Evolutionary conservation across 2,888 invertebrate genomes (phyloP).

Genomic region (Scelioninae gen. 1): DNA sequence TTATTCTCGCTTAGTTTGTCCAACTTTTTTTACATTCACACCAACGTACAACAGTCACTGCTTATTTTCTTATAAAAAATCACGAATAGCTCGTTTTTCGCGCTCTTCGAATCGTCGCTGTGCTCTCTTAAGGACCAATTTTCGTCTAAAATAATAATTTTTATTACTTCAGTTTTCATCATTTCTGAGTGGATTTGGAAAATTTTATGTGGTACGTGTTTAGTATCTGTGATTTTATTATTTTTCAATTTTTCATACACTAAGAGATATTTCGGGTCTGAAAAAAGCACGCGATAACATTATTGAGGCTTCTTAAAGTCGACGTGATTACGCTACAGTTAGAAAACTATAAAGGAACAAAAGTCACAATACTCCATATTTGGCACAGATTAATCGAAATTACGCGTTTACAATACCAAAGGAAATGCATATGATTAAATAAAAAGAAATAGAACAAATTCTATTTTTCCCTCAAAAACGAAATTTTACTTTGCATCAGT

Average conservation of each 20-base stretch:
- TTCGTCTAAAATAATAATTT: background rate
- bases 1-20: background rate
- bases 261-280: conserved; percentile 5
- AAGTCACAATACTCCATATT: conserved; percentile 82
- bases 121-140: conserved; percentile 38
- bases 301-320: conserved; percentile 55
- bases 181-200: no score
- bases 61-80: conserved; percentile 59
- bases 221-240: background rate
- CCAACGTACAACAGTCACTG: conserved; percentile 39
- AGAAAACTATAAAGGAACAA: conserved; percentile 80
- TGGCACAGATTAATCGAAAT: conserved; percentile 83
- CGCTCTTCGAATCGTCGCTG: conserved; percentile 55
- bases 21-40: conserved; percentile 37
- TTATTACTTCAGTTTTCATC: no score
- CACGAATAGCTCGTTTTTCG: conserved; percentile 63
- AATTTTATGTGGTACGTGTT: background rate
- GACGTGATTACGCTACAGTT: conserved; percentile 66
- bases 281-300: conserved; percentile 49
- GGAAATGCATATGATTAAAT: conserved; percentile 63
- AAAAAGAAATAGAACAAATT: background rate
- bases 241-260: background rate
- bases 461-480: no score
- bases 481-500: no score
- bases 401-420: conserved; percentile 62